Percentiles rank a stretch among this genome's conserved stretches.
Evolutionary conservation across 2,888 invertebrate species (phyloP).

Genomic region (Morpho achilles): DNA sequence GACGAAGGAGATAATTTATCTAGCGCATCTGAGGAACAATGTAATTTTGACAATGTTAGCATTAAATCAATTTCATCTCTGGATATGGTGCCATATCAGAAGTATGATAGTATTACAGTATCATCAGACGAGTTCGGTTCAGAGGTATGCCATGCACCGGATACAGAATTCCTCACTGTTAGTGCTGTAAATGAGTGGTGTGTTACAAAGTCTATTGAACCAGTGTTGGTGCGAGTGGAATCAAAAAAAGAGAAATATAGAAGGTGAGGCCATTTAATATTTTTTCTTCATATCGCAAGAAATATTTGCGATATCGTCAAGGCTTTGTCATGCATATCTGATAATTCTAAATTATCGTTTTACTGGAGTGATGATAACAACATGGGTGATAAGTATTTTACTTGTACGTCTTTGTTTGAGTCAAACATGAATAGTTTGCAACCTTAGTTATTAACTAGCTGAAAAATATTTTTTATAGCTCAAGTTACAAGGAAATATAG

Average conservation of each 20-base stretch:
- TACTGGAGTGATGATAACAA: constrained; percentile 45
- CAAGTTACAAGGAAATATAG: too few relatives aligned
- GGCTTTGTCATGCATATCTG: constrained; percentile 57
- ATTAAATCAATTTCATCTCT: constrained; percentile 73
- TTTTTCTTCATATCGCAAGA: constrained; percentile 36
- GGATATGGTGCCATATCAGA: constrained; percentile 73
- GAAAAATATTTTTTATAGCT: too few relatives aligned
- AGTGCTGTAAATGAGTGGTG: constrained; percentile 77
- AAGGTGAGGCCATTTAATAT: constrained; percentile 65
- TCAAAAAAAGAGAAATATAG: constrained; percentile 75
- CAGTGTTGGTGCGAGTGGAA: constrained; percentile 66
- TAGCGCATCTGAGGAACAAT: constrained; percentile 58
- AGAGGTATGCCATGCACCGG: constrained; percentile 70
- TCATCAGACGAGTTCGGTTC: constrained; percentile 75
- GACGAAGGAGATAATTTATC: constrained; percentile 59
- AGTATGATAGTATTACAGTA: constrained; percentile 73
- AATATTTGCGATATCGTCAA: constrained; percentile 61
- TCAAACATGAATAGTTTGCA: background rate
- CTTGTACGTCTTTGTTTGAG: constrained; percentile 46
- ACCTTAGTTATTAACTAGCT: too few relatives aligned
- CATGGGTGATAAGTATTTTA: constrained; percentile 30
- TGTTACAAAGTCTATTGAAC: constrained; percentile 63
- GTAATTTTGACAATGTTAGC: constrained; percentile 74
- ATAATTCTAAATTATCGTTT: constrained; percentile 45
- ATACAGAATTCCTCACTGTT: constrained; percentile 69